Evolutionary conservation across 2,797 vertebrate genomes (phyloP), one percentile per base, ranked within the genome.

Genomic region (Saxicola maurus): DNA sequence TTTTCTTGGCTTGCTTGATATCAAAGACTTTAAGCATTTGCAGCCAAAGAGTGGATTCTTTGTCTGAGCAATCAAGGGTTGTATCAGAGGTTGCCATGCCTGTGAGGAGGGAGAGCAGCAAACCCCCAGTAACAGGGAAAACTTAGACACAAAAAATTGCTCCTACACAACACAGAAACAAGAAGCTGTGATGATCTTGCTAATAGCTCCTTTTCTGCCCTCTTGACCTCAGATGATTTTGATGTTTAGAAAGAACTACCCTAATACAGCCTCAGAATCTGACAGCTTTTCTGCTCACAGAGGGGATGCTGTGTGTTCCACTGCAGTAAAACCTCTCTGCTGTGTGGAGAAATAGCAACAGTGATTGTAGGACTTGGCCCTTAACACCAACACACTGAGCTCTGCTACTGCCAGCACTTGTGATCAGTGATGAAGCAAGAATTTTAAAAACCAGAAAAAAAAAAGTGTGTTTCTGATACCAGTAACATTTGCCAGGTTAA

Each of bases 1-100:
- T 74, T 93, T 93, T 91, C 67, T 62, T 89, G 43, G 57, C 82
- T 87, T 46, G 31, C 87, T 57, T 94, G 78, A 73, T 79, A 93
- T 83, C 64, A 85, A 78, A 91, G 66, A 42, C 45, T 92, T 88
- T 14, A 84, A 81, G 49, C 48, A 49, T 88, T 93, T 71, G 45
- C 76, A 81, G 79, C 53, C 71, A 81, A 24, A 46, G 64, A 82
- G 38, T 55, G 57, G 68, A 57, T 87, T 89, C 79, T 92, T 86
- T 81, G 67, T 86, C 53, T 91, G 80, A 90, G 56, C 78, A 87
- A 80, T 84, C 86, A 91, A 84, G 46, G 24, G 16, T 43, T 89
- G 42, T 77, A 66, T 7, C 49, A 48, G 38, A 18, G 37, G 59
- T 43, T 73, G 55, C 57, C 68, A 10, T 28, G 19, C 43, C 57